phyloP scores from a whole-genome alignment of 1,140 invertebrate species.

The Ips nitidus region DNA sequence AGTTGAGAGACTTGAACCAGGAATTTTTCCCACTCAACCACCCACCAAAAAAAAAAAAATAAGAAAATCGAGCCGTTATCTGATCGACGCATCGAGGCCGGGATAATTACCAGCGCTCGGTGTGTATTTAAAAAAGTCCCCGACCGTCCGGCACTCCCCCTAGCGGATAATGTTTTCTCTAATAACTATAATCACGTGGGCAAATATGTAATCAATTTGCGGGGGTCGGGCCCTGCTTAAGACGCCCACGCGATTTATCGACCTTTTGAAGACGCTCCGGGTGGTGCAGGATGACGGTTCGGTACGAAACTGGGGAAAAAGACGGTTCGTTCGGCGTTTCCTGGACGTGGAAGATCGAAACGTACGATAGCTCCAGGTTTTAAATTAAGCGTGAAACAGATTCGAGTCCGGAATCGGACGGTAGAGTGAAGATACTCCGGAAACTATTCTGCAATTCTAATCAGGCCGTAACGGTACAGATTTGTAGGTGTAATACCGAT shows the following conservation, averaged over 20 bases:
- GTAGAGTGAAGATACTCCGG: constrained; percentile 24
- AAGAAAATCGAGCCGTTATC: constrained; percentile 22
- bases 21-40: no score
- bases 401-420: constrained; percentile 8
- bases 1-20: no score
- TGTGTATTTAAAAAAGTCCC: constrained; percentile 40
- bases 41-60: no score
- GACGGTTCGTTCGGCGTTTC: no score
- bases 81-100: constrained; percentile 25
- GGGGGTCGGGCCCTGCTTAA: constrained; percentile 31
- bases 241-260: constrained; percentile 42
- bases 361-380: background rate
- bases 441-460: constrained; percentile 26
- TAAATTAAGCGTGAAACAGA: constrained; percentile 25
- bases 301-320: no score
- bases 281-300: no score
- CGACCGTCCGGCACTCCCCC: constrained; percentile 43
- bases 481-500: constrained; percentile 20
- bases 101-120: constrained; percentile 36
- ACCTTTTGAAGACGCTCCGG: no score
- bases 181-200: constrained; percentile 52
- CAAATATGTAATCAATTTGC: constrained; percentile 52
- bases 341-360: no score
- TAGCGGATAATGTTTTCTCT: constrained; percentile 51
- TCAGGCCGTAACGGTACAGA: constrained; percentile 15